Percentiles rank a stretch among this genome's conserved stretches.
These are phyloP conservation scores for Phalacrocorax pelagicus DNA, from an alignment of 2,113 vertebrate species.

Conservation along the genomic window DNA sequence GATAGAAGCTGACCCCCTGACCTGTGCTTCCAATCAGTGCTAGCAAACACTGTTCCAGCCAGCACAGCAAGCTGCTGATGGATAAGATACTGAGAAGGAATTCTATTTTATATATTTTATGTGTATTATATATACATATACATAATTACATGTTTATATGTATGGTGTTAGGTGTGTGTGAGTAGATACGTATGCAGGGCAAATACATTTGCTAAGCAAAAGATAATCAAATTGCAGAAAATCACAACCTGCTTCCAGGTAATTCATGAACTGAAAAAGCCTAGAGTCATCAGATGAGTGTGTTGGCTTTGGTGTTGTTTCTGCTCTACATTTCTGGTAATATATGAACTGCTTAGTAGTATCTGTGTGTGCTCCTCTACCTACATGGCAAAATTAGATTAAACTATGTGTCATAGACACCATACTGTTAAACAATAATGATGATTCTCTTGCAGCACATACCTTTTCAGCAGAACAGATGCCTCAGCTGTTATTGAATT, in stretches of 20 bases:
- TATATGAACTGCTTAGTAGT: background rate
- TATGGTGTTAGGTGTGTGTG: background rate
- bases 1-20: background rate
- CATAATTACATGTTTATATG: background rate
- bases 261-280: background rate
- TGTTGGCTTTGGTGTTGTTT: background rate
- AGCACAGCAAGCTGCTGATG: background rate
- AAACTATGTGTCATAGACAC: constrained; percentile 22
- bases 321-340: constrained; percentile 5
- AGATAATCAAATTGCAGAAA: background rate
- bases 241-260: background rate
- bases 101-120: background rate
- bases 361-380: background rate
- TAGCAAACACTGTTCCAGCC: background rate
- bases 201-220: background rate
- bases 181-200: background rate
- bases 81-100: background rate
- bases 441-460: background rate
- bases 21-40: background rate
- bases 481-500: background rate
- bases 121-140: background rate
- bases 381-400: constrained; percentile 21
- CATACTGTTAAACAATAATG: background rate
- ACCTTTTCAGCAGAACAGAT: background rate
- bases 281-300: background rate